These are phyloP conservation scores for Drosophila heteroneura DNA, from an alignment of 2,888 invertebrate genomes.

Conservation along the genomic window DNA sequence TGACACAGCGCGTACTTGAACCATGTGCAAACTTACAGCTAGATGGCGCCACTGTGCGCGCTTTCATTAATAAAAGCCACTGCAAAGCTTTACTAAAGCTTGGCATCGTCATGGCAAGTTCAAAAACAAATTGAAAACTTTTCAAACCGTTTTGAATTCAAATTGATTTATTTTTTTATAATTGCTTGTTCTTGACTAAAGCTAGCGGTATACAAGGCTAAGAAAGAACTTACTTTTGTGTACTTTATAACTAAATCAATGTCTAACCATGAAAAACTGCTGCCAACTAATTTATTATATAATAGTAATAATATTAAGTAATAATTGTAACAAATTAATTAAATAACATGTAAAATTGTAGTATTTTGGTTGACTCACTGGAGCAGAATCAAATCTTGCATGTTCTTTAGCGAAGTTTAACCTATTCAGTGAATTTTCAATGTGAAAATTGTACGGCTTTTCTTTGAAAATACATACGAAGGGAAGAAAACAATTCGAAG, in stretches of 20 bases:
- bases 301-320: background rate
- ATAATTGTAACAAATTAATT: background rate
- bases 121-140: background rate
- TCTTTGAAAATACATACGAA: background rate
- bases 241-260: too few relatives aligned
- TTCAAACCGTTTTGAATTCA: background rate
- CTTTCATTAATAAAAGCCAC: background rate
- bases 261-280: background rate
- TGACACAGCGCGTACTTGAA: constrained; percentile 4
- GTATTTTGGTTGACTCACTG: background rate
- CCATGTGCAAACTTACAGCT: background rate
- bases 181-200: background rate
- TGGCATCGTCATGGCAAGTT: too few relatives aligned
- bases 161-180: background rate
- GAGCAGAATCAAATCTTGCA: background rate
- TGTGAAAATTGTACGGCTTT: background rate
- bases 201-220: too few relatives aligned
- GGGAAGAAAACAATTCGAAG: background rate
- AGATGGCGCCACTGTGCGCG: constrained; percentile 18
- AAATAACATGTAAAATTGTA: background rate
- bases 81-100: background rate
- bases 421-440: background rate
- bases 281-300: background rate
- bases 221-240: too few relatives aligned
- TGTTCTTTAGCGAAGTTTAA: background rate